A percentile compares a stretch with the other conserved stretches of the same genome.
These are phyloP conservation scores for Vespertilio murinus DNA, from an alignment of 2,797 vertebrate species.

Conservation along the genomic window DNA sequence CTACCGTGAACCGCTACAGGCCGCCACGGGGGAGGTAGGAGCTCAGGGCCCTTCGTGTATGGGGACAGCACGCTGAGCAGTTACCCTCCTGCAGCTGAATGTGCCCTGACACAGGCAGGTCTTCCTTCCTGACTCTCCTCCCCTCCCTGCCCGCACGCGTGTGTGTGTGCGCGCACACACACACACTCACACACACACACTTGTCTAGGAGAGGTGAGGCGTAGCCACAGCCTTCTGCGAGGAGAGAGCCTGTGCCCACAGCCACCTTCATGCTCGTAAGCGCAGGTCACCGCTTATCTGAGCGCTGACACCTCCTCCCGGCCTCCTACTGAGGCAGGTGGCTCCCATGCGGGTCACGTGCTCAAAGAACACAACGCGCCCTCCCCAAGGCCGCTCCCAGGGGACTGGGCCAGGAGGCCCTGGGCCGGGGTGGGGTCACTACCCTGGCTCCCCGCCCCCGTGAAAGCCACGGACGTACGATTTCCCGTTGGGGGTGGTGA, in stretches of 20 bases:
- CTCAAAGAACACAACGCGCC: neutral
- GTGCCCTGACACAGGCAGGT: neutral
- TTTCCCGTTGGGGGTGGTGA: constrained; percentile 95
- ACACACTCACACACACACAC: neutral
- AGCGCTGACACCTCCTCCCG: neutral
- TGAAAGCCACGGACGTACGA: constrained; percentile 83
- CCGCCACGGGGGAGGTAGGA: neutral
- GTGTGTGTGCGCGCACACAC: too few relatives aligned
- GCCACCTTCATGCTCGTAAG: neutral
- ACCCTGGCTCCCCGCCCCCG: constrained; percentile 14
- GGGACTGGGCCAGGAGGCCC: constrained; percentile 20
- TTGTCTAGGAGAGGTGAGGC: neutral
- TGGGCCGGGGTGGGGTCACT: neutral
- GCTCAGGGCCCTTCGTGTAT: neutral
- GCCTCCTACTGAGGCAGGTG: neutral
- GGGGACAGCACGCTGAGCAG: neutral
- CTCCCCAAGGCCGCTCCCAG: neutral
- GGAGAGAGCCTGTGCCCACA: neutral
- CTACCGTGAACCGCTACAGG: neutral
- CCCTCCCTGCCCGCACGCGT: too few relatives aligned
- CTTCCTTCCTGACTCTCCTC: neutral
- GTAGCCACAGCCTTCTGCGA: neutral
- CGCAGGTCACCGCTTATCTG: neutral
- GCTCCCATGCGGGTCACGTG: neutral
- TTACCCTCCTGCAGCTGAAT: fast-evolving